Evolutionary conservation across 2,113 vertebrate species (phyloP).

Genomic region (Ondatra zibethicus): DNA sequence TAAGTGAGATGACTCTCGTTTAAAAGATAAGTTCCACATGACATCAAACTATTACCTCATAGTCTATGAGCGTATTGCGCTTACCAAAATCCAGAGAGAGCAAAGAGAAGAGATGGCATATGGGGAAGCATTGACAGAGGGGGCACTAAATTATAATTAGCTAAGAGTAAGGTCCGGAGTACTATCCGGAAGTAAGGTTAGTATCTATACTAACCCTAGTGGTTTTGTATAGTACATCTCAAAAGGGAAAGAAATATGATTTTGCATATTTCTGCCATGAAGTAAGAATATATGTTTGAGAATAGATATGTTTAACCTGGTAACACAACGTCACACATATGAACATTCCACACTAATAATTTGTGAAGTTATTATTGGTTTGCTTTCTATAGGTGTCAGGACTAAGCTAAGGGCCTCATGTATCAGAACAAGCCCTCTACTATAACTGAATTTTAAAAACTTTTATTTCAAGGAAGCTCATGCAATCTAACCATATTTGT

Average conservation of each 20-base stretch:
- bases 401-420: not conserved
- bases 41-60: not conserved
- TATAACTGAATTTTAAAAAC: not conserved
- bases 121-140: not conserved
- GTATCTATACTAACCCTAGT: too few relatives aligned
- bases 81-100: not conserved
- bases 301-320: not conserved
- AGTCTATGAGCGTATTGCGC: too few relatives aligned
- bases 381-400: not conserved
- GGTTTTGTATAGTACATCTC: not conserved
- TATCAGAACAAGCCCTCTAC: not conserved
- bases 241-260: not conserved
- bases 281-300: not conserved
- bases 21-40: not conserved
- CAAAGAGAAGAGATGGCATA: fast-evolving
- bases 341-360: not conserved
- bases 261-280: not conserved
- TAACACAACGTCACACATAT: not conserved
- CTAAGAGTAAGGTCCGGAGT: not conserved
- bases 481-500: not conserved
- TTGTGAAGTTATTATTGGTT: not conserved
- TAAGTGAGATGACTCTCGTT: not conserved
- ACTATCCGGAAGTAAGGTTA: not conserved
- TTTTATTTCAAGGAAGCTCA: not conserved
- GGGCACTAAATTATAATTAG: not conserved